Conservation (phyloP, 1,140 invertebrate genomes). For the Musca domestica region DNA sequence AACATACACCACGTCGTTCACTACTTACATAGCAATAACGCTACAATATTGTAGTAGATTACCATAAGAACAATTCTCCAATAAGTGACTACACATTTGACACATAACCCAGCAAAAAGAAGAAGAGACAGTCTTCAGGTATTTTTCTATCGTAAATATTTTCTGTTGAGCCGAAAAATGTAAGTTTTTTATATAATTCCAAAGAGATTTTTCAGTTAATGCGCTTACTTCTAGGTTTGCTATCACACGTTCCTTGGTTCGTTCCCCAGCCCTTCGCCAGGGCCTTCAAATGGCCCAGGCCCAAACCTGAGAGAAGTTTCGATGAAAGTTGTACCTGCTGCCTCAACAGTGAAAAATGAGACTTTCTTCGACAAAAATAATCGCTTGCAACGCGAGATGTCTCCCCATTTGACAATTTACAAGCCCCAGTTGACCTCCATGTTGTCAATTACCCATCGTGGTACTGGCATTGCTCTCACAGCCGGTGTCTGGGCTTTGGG, state of each 20-base stretch:
- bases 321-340: slow-evolving; percentile 50
- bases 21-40: no score
- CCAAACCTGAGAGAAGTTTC: slow-evolving; percentile 42
- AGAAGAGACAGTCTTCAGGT: slow-evolving; percentile 2
- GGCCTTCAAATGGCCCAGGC: slow-evolving; percentile 37
- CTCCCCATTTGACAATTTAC: slow-evolving; percentile 88
- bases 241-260: slow-evolving; percentile 43
- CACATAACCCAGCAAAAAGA: slow-evolving; percentile 6
- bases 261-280: slow-evolving; percentile 43
- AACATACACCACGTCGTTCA: no score
- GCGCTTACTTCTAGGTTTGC: slow-evolving; percentile 36
- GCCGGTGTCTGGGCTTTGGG: slow-evolving; percentile 58
- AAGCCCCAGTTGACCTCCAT: slow-evolving; percentile 71
- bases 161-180: slow-evolving; percentile 18
- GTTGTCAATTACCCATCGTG: slow-evolving; percentile 79
- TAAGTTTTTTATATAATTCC: slow-evolving; percentile 14
- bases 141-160: slow-evolving; percentile 13
- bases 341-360: slow-evolving; percentile 52
- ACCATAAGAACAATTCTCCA: background rate
- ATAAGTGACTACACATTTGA: background rate
- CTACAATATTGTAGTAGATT: slow-evolving; percentile 3
- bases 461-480: slow-evolving; percentile 66
- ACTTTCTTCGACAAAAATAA: slow-evolving; percentile 68
- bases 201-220: background rate
- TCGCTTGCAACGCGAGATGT: slow-evolving; percentile 71